Percentiles rank a stretch among this genome's conserved stretches.
These are phyloP conservation scores for Pachliopta kotzebuea DNA, from an alignment of 2,888 invertebrate species.

Conservation along the genomic window DNA sequence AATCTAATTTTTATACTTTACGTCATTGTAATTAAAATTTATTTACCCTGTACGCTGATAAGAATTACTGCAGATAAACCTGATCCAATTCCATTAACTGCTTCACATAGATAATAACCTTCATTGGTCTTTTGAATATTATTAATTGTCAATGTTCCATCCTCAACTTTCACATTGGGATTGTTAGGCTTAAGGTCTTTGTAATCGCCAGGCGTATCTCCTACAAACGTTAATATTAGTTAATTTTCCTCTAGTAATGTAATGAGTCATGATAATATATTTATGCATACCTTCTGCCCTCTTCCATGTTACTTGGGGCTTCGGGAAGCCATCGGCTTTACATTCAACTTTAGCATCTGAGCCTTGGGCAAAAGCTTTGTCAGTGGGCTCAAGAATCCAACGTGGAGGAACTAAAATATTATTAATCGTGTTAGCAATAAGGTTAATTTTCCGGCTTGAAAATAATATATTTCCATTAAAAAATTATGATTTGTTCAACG, in stretches of 20 bases:
- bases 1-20: background rate
- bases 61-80: conserved; percentile 96
- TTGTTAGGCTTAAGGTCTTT: conserved; percentile 95
- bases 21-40: background rate
- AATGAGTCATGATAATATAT: background rate
- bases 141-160: conserved; percentile 93
- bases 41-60: conserved; percentile 93
- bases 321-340: conserved; percentile 97
- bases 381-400: conserved; percentile 97
- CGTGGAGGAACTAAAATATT: conserved; percentile 93
- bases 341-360: conserved; percentile 97
- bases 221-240: conserved; percentile 64
- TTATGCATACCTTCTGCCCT: conserved; percentile 90
- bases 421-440: conserved; percentile 20
- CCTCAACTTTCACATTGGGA: conserved; percentile 94
- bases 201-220: conserved; percentile 95
- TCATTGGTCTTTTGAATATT: conserved; percentile 96
- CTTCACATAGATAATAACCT: conserved; percentile 97
- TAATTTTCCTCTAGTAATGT: background rate
- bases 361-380: conserved; percentile 96
- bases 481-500: too few species aligned
- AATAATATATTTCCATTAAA: too few species aligned
- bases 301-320: conserved; percentile 97
- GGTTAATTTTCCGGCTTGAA: background rate
- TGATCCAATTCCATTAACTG: conserved; percentile 97